Evolutionary conservation across 2,797 vertebrate species (phyloP).

Genomic region (Helicolenus hilgendorfi): DNA sequence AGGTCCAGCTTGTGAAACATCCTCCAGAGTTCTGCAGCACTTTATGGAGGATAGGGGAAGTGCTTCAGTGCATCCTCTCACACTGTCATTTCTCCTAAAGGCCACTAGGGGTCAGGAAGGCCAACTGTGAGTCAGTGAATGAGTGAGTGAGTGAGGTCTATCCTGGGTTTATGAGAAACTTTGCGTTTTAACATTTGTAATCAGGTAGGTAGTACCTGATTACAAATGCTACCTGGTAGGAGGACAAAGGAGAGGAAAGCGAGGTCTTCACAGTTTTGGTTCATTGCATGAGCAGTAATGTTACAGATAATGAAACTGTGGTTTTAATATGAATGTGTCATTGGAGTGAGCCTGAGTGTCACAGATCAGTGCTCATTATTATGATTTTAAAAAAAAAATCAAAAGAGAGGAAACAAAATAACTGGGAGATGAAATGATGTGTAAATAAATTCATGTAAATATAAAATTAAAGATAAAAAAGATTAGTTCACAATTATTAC

Average conservation of each 20-base stretch:
- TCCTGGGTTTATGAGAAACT: not conserved
- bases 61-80: not conserved
- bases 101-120: constrained; percentile 46
- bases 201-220: too few relatives aligned
- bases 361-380: not conserved
- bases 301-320: not conserved
- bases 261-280: not conserved
- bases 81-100: not conserved
- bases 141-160: not conserved
- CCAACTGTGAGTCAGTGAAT: not conserved
- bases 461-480: not conserved
- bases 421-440: not conserved
- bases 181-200: not conserved
- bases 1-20: not conserved
- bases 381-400: not conserved
- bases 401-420: not conserved
- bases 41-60: too few relatives aligned
- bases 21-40: too few relatives aligned
- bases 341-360: not conserved
- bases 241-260: not conserved
- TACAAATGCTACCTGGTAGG: too few relatives aligned
- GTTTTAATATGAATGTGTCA: not conserved
- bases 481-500: not conserved
- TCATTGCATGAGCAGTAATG: not conserved
- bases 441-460: not conserved